Conservation (phyloP, 2,113 vertebrate genomes). For the Oplegnathus fasciatus region DNA sequence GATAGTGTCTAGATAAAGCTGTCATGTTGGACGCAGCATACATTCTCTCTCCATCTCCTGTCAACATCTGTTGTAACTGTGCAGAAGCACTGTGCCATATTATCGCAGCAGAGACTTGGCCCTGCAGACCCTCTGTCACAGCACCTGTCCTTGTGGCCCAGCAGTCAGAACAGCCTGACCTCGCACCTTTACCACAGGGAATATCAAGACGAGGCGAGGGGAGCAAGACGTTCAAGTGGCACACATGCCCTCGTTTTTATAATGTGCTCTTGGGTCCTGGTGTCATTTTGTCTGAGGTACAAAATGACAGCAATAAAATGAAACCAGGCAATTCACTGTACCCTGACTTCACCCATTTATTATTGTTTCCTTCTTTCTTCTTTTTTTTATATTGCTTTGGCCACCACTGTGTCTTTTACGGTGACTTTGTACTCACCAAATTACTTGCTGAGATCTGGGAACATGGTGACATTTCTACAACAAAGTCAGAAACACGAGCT, state of each 20-base stretch:
- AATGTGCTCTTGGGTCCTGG: background rate
- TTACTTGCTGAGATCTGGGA: background rate
- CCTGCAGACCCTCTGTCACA: constrained; percentile 47
- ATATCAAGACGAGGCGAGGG: constrained; percentile 15
- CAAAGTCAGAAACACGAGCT: background rate
- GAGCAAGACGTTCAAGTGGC: constrained; percentile 3
- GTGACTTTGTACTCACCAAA: background rate
- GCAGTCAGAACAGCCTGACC: constrained; percentile 64
- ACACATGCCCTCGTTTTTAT: background rate
- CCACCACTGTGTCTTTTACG: background rate
- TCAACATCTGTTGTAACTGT: constrained; percentile 42
- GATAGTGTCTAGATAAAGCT: background rate
- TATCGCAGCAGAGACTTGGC: constrained; percentile 45
- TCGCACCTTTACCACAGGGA: constrained; percentile 49
- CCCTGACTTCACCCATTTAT: background rate
- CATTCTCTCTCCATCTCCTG: background rate
- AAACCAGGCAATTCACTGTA: background rate
- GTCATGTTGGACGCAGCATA: constrained; percentile 5
- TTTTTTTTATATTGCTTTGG: background rate
- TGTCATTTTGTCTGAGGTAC: background rate
- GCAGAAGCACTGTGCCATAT: constrained; percentile 5
- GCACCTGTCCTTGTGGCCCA: constrained; percentile 44
- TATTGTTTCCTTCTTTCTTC: background rate
- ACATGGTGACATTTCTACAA: background rate
- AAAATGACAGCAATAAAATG: background rate